Base-by-base conservation (phyloP, 1,140 invertebrate genomes). In the Drosophila sucinea region DNA sequence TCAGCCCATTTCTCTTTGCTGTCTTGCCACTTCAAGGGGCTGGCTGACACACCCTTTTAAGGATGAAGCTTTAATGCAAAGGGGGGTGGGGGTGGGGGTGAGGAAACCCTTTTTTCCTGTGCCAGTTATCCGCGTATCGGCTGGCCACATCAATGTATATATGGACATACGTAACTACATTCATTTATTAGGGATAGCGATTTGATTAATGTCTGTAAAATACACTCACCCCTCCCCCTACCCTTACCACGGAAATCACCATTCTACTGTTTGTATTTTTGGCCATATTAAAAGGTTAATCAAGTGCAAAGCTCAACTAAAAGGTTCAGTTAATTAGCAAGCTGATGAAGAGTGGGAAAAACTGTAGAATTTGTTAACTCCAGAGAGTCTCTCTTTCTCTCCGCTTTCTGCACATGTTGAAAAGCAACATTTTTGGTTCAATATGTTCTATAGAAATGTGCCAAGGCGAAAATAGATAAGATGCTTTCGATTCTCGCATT, bases 251-350 rank as follows among this genome's bases (percentile, higher is more conserved):
- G 17, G 17, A 17, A 17, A 17, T 17, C 17, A 17, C 17, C 17
- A 17, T 17, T 38, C 4, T 5, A 61, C 60, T 77, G 54, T 70
- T 65, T 67, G 73, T 87, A 80, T 83, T 77, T 83, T 79, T 58
- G 73, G 67, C 57, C 64, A 51, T 69, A 75, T 75, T 71, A 67
- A 72, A 66, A 73, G 67, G 30, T 67, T 79, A 83, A 66, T 79
- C 84, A 83, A 73, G 70, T 81, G 79, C 72, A 83, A 86, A 73
- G 81, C 75, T 69, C 75, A 44, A 73, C 55, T 67, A 63, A 87
- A 86, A 79, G 75, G 79, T 77, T 71, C 62, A 67, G 60, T 65
- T 87, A 86, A 86, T 86, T 86, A 87, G 80, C 67, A 40, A 83
- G 80, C 67, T 35, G 29, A 70, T 44, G 10, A 67, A 41, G 63